phyloP scores from a whole-genome alignment of 2,797 vertebrate species.

The Craterocephalus amniculus region DNA sequence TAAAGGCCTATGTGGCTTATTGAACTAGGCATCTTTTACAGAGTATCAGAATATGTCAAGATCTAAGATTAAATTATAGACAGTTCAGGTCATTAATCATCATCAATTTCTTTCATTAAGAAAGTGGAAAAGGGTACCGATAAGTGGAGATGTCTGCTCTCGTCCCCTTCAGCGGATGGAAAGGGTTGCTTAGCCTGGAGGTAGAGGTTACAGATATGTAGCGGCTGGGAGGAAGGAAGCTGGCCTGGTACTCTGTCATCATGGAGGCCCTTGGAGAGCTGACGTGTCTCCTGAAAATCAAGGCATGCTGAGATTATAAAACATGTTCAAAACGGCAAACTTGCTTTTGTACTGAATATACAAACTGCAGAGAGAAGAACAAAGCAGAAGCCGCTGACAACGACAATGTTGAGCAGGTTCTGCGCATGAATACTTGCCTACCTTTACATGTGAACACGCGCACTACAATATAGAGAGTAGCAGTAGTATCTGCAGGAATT shows the following conservation, averaged over 20 bases:
- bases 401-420: background rate
- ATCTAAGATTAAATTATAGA: background rate
- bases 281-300: conserved; percentile 27
- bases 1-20: too few species aligned
- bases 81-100: background rate
- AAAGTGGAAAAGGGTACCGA: conserved; percentile 32
- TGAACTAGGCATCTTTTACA: too few species aligned
- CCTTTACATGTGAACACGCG: background rate
- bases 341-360: too few species aligned
- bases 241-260: conserved; percentile 64
- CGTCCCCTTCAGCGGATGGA: conserved; percentile 17
- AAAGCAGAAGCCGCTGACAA: background rate
- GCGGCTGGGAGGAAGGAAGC: conserved; percentile 25
- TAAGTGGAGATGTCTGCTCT: background rate
- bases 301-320: background rate
- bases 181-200: conserved; percentile 5
- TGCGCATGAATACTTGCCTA: background rate
- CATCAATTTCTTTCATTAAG: background rate
- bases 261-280: conserved; percentile 2
- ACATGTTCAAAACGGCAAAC: too few species aligned
- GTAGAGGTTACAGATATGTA: background rate
- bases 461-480: background rate
- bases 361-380: background rate
- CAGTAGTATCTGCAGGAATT: background rate
- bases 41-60: too few species aligned